A percentile compares a stretch with the other conserved stretches of the same genome.
Evolutionary conservation across 2,113 vertebrate genomes (phyloP).

Genomic region (Podocnemis expansa): DNA sequence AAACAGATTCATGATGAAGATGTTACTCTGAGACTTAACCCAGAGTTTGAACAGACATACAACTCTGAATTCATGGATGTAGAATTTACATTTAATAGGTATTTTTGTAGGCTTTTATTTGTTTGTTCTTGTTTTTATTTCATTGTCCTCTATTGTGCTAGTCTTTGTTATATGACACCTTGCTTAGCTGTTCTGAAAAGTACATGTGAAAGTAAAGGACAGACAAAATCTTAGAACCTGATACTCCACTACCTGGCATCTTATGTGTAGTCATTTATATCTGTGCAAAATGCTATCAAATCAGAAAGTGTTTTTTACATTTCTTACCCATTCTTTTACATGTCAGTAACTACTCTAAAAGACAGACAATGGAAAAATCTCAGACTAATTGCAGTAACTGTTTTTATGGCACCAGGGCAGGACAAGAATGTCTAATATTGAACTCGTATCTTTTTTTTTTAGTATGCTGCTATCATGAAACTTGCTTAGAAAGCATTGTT

Average conservation of each 20-base stretch:
- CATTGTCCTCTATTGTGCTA: background rate
- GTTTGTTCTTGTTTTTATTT: background rate
- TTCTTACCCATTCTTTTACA: background rate
- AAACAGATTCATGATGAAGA: slow-evolving; percentile 87
- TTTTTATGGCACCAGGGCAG: background rate
- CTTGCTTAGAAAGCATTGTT: background rate
- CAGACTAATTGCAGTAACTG: background rate
- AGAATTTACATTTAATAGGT: slow-evolving; percentile 91
- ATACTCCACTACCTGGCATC: background rate
- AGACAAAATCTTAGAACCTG: background rate
- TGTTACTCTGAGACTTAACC: slow-evolving; percentile 85
- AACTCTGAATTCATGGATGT: slow-evolving; percentile 91
- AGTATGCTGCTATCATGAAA: background rate
- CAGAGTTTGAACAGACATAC: slow-evolving; percentile 86
- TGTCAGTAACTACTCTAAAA: background rate
- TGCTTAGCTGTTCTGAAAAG: background rate
- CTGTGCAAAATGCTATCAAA: background rate
- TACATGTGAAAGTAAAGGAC: background rate
- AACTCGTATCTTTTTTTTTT: background rate
- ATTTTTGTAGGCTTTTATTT: background rate
- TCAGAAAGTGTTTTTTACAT: background rate
- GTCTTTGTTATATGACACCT: background rate
- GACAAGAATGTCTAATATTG: background rate
- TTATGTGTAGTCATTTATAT: background rate
- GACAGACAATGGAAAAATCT: background rate